Evolutionary conservation across 1,140 invertebrate species (phyloP), one percentile per base, ranked within the genome.

Genomic region (Drosophila sproati): DNA sequence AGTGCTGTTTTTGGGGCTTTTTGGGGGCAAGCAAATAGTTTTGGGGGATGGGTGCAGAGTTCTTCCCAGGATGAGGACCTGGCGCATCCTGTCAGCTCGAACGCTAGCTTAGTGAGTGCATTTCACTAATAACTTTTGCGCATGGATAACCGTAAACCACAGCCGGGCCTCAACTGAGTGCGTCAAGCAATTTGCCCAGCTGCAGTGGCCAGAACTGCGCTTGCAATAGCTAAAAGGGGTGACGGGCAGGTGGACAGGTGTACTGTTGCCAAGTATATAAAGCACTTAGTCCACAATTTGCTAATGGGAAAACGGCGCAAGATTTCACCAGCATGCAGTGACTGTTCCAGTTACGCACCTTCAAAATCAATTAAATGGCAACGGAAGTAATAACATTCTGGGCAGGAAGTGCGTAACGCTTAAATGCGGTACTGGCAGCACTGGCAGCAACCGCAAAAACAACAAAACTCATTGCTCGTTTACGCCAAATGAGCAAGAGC

Each of bases 321-420:
- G 83, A 70, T 54, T 77, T 61, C 51, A 39, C 55, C 50, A 48
- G 47, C 32, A 28, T 29, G 5, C 47, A 20, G 39, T 3, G 3
- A n/a, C n/a, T 43, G 39, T 43, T 32, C 57, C 31, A 10, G 29
- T 50, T 52, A 89, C 60, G 77, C 83, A 85, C 85, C 85, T 88
- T 88, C 85, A 73, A 89, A 88, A 88, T 88, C 85, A 88, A 88
- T 88, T 89, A 88, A 88, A 89, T 51, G 85, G 78, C 85, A 88
- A 81, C 85, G 85, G 85, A 88, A 85, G 85, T 89, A 88, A 88
- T 89, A 88, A 89, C 85, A 89, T 85, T 88, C 71, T 80, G 71
- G 71, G 64, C 83, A 82, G 83, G 83, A 88, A 88, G 83, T 88
- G 83, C 80, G 85, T 89, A 83, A 67, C 80, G 83, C 64, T 87